Evolutionary conservation across 2,888 invertebrate species (phyloP).

Genomic region (Platypus cylindrus): DNA sequence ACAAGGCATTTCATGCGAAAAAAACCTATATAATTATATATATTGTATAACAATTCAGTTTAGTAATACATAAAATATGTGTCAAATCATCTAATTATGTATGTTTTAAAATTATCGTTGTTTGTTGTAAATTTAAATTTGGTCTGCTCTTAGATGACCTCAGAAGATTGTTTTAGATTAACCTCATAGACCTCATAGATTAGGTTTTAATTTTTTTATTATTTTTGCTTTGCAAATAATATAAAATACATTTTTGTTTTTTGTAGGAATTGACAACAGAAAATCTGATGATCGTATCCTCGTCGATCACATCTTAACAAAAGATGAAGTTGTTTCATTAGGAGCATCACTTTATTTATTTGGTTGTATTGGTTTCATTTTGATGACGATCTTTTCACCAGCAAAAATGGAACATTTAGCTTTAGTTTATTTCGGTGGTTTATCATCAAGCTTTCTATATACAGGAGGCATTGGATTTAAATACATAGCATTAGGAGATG

Average conservation of each 20-base stretch:
- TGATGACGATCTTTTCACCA: constrained; percentile 51
- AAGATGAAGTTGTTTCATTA: constrained; percentile 64
- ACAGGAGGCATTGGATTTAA: constrained; percentile 93
- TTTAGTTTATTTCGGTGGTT: constrained; percentile 85
- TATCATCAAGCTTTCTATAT: constrained; percentile 91
- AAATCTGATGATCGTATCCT: constrained; percentile 89
- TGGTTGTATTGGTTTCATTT: constrained; percentile 50
- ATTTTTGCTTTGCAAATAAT: no score
- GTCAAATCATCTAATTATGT: no score
- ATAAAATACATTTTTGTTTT: constrained; percentile 1
- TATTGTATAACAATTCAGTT: no score
- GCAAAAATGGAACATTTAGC: constrained; percentile 92
- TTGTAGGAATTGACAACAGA: constrained; percentile 60
- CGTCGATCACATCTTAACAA: constrained; percentile 81
- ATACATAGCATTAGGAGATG: constrained; percentile 89
- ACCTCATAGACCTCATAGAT: no score
- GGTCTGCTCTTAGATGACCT: no score
- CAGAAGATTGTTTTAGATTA: no score
- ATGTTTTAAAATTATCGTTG: no score
- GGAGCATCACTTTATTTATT: constrained; percentile 79
- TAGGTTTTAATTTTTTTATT: no score
- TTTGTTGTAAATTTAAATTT: no score
- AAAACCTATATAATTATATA: no score
- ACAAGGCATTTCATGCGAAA: no score
- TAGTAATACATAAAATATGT: no score